Evolutionary conservation across 2,797 vertebrate species (phyloP), one percentile per base, ranked within the genome.

Genomic region (Miichthys miiuy): DNA sequence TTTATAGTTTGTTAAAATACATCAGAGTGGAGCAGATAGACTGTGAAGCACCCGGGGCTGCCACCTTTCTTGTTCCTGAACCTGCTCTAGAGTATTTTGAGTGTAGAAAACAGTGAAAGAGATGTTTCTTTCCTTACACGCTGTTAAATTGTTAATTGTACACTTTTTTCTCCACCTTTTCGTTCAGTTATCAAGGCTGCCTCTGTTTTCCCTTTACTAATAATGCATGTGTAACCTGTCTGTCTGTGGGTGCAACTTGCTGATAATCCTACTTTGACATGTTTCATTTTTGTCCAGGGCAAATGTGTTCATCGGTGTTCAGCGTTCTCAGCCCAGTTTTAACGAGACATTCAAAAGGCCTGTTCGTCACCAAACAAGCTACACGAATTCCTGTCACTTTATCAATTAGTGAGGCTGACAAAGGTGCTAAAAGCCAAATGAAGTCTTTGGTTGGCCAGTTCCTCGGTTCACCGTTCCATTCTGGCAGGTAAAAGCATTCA

Each of bases 291-390:
- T 71, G 38, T 25, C 54, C 30, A 10, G 25, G 41, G 42, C 46
- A 68, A 78, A 83, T 62, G 44, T 67, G 68, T 38, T 38, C 34
- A 77, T 72, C 21, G 71, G 8, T 41, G 47, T 68, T 75, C 21
- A 73, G 8, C 23, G 47, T 69, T 75, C 84, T 52, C 17, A 52
- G 61, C 68, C 58, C 42, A 23, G 21, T 80, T 83, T 77, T 85
- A 85, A 88, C 86, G 77, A 67, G 38, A 62, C 77, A 44, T 66
- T 62, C 63, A 50, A 30, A 69, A 75, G 41, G 54, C 60, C 72
- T 82, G 72, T 83, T 87, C 78, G 42, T 75, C 61, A 44, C 77
- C 85, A 75, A 70, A 84, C 87, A 82, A 55, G 72, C 65, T 21
- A 17, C 63, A 54, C 58, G 48, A 66, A 56, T 75, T 56, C 77